A percentile compares a stretch with the other conserved stretches of the same genome.
Evolutionary conservation across 2,797 vertebrate genomes (phyloP).

Genomic region (Salarias fasciatus): DNA sequence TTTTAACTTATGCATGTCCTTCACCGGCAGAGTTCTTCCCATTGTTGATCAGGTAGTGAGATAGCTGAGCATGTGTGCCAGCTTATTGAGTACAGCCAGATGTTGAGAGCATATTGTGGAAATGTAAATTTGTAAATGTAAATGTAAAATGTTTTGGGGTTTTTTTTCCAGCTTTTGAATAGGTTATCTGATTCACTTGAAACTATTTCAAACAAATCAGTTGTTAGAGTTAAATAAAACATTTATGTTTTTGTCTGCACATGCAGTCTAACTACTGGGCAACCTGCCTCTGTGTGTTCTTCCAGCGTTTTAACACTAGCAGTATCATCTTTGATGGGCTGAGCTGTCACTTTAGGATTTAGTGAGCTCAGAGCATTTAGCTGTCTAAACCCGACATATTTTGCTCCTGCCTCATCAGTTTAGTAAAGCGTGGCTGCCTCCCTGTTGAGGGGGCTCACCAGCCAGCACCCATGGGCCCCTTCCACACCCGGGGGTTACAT

Average conservation of each 20-base stretch:
- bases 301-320: constrained; percentile 38
- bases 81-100: too few relatives aligned
- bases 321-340: constrained; percentile 57
- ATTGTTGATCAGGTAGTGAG: too few relatives aligned
- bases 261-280: constrained; percentile 40
- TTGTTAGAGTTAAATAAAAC: too few relatives aligned
- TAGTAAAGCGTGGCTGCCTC: constrained; percentile 56
- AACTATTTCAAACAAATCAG: too few relatives aligned
- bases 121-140: too few relatives aligned
- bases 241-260: constrained; percentile 13
- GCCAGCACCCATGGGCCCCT: constrained; percentile 47
- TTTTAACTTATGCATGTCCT: too few relatives aligned
- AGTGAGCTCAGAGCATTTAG: constrained; percentile 57
- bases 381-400: constrained; percentile 52
- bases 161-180: background rate
- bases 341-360: constrained; percentile 65
- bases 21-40: too few relatives aligned
- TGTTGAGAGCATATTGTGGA: background rate
- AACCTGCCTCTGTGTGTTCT: constrained; percentile 40
- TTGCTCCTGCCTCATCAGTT: constrained; percentile 47
- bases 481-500: constrained; percentile 49
- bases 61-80: too few relatives aligned
- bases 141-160: too few relatives aligned
- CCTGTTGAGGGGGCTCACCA: constrained; percentile 39
- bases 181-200: background rate